Percentiles rank a stretch among this genome's conserved stretches.
phyloP scores from a whole-genome alignment of 2,797 vertebrate species.

The Pantherophis alleghaniensis region DNA sequence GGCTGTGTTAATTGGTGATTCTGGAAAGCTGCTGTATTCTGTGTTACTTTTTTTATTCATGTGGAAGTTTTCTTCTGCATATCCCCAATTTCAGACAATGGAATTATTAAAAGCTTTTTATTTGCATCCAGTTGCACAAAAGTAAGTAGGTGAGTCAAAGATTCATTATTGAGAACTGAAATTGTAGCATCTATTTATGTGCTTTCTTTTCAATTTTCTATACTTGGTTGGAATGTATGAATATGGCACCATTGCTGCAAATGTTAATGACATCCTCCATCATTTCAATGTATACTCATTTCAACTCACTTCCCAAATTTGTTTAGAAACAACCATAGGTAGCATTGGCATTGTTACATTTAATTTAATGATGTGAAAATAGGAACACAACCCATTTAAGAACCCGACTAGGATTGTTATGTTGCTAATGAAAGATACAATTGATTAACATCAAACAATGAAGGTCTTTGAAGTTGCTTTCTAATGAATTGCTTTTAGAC shows the following conservation, averaged over 20 bases:
- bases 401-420: slow-evolving; percentile 54
- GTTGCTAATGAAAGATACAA: slow-evolving; percentile 63
- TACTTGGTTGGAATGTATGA: background rate
- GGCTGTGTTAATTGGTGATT: background rate
- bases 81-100: background rate
- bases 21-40: background rate
- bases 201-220: background rate
- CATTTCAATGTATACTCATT: background rate
- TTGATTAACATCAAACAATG: slow-evolving; percentile 54
- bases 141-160: background rate
- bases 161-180: background rate
- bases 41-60: background rate
- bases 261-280: background rate
- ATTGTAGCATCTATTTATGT: background rate
- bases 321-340: slow-evolving; percentile 23
- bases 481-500: slow-evolving; percentile 60
- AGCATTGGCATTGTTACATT: slow-evolving; percentile 39
- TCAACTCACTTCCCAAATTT: slow-evolving; percentile 10
- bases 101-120: background rate
- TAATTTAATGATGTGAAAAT: slow-evolving; percentile 56
- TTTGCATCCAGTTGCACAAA: background rate
- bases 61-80: background rate
- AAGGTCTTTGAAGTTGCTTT: slow-evolving; percentile 61
- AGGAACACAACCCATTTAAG: slow-evolving; percentile 27
- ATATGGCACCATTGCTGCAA: background rate